A percentile compares a stretch with the other conserved stretches of the same genome.
These are phyloP conservation scores for Heliornis fulica DNA, from an alignment of 2,113 vertebrate genomes.

Conservation along the genomic window DNA sequence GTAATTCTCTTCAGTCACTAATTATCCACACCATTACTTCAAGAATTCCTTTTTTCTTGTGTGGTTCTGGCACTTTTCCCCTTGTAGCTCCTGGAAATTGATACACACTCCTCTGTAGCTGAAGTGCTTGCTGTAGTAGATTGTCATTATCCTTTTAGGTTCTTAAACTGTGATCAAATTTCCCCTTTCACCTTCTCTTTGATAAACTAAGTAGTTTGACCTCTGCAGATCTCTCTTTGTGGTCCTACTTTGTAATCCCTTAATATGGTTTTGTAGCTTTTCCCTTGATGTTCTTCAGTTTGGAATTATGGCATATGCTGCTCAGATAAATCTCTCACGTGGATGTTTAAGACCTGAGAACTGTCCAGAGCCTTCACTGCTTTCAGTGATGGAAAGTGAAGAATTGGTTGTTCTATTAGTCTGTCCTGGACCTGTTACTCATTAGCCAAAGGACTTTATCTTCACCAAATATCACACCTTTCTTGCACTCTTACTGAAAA, in stretches of 20 bases:
- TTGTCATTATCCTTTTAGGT: not conserved
- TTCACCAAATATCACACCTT: not conserved
- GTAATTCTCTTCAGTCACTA: not conserved
- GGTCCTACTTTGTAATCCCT: not conserved
- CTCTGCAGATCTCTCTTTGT: not conserved
- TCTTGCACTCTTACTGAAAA: not conserved
- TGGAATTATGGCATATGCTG: not conserved
- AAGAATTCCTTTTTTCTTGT: not conserved
- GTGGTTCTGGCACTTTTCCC: not conserved
- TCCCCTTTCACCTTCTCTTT: not conserved
- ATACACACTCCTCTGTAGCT: accelerated
- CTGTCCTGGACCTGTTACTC: not conserved
- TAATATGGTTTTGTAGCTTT: not conserved
- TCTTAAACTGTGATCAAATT: not conserved
- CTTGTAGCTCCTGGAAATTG: not conserved
- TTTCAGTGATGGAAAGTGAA: not conserved
- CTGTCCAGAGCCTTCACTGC: not conserved
- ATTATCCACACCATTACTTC: not conserved
- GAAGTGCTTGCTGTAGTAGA: not conserved
- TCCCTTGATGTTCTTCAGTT: not conserved
- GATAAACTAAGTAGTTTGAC: not conserved
- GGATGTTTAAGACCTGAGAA: not conserved
- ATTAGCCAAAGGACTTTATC: not conserved
- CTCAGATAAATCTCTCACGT: not conserved
- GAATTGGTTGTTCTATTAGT: not conserved